Base-by-base conservation (phyloP, 1,140 invertebrate species). In the Drosophila ogumai region DNA sequence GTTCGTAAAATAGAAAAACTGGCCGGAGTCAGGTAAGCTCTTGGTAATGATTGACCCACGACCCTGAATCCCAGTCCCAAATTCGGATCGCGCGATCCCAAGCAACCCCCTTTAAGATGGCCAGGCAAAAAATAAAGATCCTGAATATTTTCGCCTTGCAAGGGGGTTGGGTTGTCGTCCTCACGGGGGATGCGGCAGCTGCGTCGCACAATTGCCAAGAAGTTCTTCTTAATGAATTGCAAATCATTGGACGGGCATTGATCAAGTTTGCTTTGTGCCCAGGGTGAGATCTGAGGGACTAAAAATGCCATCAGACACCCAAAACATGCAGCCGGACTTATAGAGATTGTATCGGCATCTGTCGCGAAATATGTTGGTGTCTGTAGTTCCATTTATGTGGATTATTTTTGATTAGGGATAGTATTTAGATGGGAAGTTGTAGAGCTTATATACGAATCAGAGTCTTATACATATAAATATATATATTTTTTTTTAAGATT, bases 191-290 rank as follows among this genome's bases (percentile, higher is more conserved):
- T 73, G 69, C 54, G 67, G 36, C 69, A 73, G 69, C 69, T 73
- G 69, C 66, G 50, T 6, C 43, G 43, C 57, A 73, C 69, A 73
- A 73, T 73, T 72, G 52, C 66, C 68, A 72, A 72, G 69, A 38
- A 73, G 36, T 72, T 73, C 54, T 71, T 36, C 68, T 73, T 73
- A 73, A 73, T 73, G 69, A 73, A 73, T 73, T 73, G 69, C 69
- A 73, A 73, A 73, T 73, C 69, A 73, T 73, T 73, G 36, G 69
- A 58, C 31, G 54, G 67, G 49, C 69, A 73, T 72, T 73, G 69
- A 73, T 72, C 68, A 73, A 73, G 69, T 50, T 73, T 72, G 64
- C 19, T 28, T 36, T 15, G 46, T 6, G 31, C 25, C 41, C 66
- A 43, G 69, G 69, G 69, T 73, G 67, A 72, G 36, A 67, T 66